Conservation (phyloP, 2,113 vertebrate genomes). For the Agapornis roseicollis region DNA sequence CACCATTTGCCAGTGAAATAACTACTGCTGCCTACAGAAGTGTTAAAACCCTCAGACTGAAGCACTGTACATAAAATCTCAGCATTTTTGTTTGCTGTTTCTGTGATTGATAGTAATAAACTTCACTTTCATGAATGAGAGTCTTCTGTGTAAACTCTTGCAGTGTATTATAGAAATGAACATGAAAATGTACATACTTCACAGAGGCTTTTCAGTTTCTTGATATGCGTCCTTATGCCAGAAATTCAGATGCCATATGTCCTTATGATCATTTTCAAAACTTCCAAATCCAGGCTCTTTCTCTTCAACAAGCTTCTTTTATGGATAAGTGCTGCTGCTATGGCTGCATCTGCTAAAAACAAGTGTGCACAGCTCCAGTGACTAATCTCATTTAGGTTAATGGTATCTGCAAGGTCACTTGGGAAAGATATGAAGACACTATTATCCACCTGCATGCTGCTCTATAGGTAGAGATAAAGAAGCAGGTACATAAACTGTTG, state of each 20-base stretch:
- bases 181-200: conserved; percentile 22
- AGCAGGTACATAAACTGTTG: background rate
- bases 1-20: conserved; percentile 48
- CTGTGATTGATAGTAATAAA: conserved; percentile 55
- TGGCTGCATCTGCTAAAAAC: conserved; percentile 34
- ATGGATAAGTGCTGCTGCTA: conserved; percentile 38
- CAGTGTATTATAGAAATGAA: conserved; percentile 43
- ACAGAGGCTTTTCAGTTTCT: background rate
- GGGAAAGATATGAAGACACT: background rate
- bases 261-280: conserved; percentile 48
- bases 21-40: conserved; percentile 34
- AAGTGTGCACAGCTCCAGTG: background rate
- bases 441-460: conserved; percentile 6
- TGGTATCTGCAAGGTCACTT: conserved; percentile 39
- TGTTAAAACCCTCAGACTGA: conserved; percentile 44
- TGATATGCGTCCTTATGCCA: conserved; percentile 40
- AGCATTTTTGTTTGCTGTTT: conserved; percentile 48
- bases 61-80: conserved; percentile 54
- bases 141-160: conserved; percentile 52
- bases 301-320: conserved; percentile 3
- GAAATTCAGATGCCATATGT: conserved; percentile 51
- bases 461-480: background rate
- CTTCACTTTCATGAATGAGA: conserved; percentile 16
- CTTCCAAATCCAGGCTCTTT: background rate
- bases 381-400: conserved; percentile 31